phyloP scores from a whole-genome alignment of 2,797 vertebrate genomes.

The Eupleurogrammus muticus region DNA sequence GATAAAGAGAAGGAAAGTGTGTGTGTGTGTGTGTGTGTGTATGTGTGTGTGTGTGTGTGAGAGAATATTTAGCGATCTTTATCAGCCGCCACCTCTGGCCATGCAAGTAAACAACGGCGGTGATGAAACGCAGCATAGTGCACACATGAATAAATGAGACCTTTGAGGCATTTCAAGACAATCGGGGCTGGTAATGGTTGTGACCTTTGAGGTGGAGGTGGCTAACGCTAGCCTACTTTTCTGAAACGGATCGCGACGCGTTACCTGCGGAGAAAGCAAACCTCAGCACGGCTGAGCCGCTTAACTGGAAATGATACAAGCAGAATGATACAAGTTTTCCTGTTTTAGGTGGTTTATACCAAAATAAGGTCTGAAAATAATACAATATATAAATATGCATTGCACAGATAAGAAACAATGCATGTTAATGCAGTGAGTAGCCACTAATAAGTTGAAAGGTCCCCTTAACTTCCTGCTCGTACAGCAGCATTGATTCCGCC shows the following conservation, averaged over 20 bases:
- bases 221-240: conserved; percentile 23
- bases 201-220: conserved; percentile 23
- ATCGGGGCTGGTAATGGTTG: conserved; percentile 51
- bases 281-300: neutral
- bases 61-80: conserved; percentile 63
- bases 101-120: conserved; percentile 69
- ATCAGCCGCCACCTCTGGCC: conserved; percentile 73
- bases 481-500: neutral
- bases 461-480: neutral
- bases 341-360: neutral
- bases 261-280: conserved; percentile 27
- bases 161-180: conserved; percentile 37
- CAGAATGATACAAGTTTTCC: neutral
- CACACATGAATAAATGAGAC: conserved; percentile 75
- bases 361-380: neutral
- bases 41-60: conserved; percentile 27
- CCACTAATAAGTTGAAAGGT: neutral
- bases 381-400: neutral
- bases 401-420: neutral
- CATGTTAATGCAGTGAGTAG: neutral
- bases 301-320: neutral
- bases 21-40: conserved; percentile 21
- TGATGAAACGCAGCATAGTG: conserved; percentile 69
- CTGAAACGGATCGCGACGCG: conserved; percentile 13
- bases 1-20: conserved; percentile 42